A percentile compares a stretch with the other conserved stretches of the same genome.
Evolutionary conservation across 2,113 vertebrate genomes (phyloP).

Genomic region (Campylomormyrus tamandua): DNA sequence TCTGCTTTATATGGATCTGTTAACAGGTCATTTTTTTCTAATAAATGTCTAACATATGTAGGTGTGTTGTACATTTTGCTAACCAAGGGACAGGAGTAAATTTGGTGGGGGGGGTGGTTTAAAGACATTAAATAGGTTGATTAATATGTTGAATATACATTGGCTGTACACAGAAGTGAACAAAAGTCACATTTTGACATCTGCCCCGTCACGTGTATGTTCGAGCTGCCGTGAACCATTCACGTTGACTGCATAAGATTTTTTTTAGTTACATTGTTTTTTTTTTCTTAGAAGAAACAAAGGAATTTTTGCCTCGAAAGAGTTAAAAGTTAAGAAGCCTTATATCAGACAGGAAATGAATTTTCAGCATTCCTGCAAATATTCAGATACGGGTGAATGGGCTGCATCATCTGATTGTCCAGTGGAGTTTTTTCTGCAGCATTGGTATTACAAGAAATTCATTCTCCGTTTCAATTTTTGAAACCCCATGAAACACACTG

Average conservation of each 20-base stretch:
- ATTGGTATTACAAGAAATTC: background rate
- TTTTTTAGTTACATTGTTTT: background rate
- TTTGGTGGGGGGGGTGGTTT: background rate
- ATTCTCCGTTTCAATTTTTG: slow-evolving; percentile 4
- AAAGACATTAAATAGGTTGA: background rate
- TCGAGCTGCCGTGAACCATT: background rate
- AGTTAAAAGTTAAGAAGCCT: background rate
- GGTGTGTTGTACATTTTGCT: background rate
- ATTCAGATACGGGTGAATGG: background rate
- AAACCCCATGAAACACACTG: background rate
- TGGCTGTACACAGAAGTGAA: background rate
- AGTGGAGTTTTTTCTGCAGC: background rate
- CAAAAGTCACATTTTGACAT: background rate
- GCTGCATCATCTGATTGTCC: background rate
- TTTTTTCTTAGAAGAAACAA: background rate
- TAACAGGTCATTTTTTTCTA: background rate
- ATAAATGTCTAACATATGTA: background rate
- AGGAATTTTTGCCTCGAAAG: background rate
- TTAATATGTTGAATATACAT: background rate
- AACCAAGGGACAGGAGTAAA: background rate
- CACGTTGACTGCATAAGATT: background rate
- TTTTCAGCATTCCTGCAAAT: background rate
- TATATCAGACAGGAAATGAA: background rate
- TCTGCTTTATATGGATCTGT: background rate
- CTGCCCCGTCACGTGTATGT: background rate